Conservation (phyloP, 2,888 invertebrate genomes). For the Sycophila texana region DNA sequence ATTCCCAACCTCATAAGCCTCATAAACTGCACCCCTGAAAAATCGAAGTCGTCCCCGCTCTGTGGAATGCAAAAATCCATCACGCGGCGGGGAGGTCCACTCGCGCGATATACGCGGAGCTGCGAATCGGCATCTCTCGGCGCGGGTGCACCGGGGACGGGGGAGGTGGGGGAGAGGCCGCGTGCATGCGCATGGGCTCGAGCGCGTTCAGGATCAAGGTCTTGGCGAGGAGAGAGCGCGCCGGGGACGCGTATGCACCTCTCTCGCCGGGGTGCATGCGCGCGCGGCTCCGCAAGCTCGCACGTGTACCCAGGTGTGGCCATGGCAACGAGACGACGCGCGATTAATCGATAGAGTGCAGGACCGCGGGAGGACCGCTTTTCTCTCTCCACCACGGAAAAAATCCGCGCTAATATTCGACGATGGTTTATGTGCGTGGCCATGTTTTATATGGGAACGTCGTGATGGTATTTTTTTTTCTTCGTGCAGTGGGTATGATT, state of each 20-base stretch:
- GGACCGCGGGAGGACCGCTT: conserved; percentile 53
- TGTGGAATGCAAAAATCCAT: not conserved
- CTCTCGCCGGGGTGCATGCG: conserved; percentile 49
- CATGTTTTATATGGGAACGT: no score
- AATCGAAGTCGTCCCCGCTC: no score
- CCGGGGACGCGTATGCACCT: conserved; percentile 41
- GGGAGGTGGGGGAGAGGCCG: not conserved
- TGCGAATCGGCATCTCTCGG: not conserved
- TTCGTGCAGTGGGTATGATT: no score
- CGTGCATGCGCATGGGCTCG: conserved; percentile 28
- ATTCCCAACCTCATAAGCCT: not conserved
- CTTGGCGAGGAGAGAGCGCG: conserved; percentile 58
- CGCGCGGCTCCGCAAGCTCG: conserved; percentile 51
- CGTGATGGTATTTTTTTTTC: no score
- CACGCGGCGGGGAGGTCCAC: not conserved
- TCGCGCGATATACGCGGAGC: not conserved
- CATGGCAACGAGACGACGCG: conserved; percentile 69
- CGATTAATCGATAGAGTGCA: conserved; percentile 71
- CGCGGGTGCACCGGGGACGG: not conserved
- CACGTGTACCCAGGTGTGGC: conserved; percentile 65
- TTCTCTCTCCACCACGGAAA: not conserved
- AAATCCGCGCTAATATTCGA: not conserved
- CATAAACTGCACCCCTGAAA: no score
- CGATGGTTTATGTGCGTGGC: no score
- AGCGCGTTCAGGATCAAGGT: conserved; percentile 70